Conservation (phyloP, 2,113 vertebrate genomes). For the Myrmophylax atrothorax region DNA sequence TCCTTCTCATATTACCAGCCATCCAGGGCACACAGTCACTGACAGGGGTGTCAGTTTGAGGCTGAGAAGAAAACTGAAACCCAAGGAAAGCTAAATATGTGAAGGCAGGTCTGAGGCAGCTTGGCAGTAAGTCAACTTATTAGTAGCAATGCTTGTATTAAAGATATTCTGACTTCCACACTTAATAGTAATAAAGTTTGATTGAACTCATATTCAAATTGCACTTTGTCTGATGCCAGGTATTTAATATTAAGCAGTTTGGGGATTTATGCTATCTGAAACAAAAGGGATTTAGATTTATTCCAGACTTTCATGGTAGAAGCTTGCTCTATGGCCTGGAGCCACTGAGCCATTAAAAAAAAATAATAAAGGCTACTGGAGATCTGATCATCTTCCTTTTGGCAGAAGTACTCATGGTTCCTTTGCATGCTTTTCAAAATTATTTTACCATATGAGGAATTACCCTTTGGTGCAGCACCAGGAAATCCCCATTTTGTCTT, state of each 20-base stretch:
- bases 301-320: constrained; percentile 42
- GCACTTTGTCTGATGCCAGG: constrained; percentile 31
- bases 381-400: constrained; percentile 6
- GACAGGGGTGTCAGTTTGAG: neutral
- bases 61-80: neutral
- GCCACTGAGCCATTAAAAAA: neutral
- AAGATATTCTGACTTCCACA: neutral
- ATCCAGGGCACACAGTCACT: neutral
- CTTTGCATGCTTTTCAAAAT: neutral
- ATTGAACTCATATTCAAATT: constrained; percentile 49
- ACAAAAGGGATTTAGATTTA: constrained; percentile 40
- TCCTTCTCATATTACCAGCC: neutral
- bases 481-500: constrained; percentile 22
- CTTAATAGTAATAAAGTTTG: constrained; percentile 56
- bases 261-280: constrained; percentile 32
- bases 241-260: constrained; percentile 53
- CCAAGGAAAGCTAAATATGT: neutral
- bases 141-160: constrained; percentile 8
- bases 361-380: neutral
- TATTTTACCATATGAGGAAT: neutral
- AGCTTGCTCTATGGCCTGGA: neutral
- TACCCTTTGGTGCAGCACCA: neutral
- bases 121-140: constrained; percentile 38
- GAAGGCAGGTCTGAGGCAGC: neutral
- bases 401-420: neutral